Evolutionary conservation across 1,140 invertebrate species (phyloP), one percentile per base, ranked within the genome.

Genomic region (Brachionus rotundiformis): DNA sequence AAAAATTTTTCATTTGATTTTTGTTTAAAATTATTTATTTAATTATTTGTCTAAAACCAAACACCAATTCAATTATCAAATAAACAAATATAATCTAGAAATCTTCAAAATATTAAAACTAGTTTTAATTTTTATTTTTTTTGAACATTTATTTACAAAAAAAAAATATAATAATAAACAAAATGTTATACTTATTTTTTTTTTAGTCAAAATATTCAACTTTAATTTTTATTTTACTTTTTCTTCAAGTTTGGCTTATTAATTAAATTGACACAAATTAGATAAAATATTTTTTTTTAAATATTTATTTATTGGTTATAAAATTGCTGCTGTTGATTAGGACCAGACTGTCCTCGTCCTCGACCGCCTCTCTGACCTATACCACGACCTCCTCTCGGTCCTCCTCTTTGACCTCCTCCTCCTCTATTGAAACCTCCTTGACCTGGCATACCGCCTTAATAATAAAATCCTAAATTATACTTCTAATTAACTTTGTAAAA

Each of bases 291-390:
- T 54, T 54, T 7, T 19, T 7, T 19, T 7, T 63, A 27, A 23
- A 23, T 63, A 63, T 63, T 63, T 27, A 29, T 33, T 68, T 68
- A 68, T 68, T 68, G 63, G 16, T 68, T 68, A 68, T 33, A 68
- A 36, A 68, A 68, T 19, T 33, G 63, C 29, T 68, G 63, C n/a
- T 68, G 63, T 73, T 73, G 68, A 19, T 11, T 19, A 27, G 68
- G 36, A 73, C 68, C 68, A 41, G 16, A 23, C 0, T 44, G 36
- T 44, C 39, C 39, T 27, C 39, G 16, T 25, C 68, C 36, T 6
- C 68, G 36, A 44, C 68, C 68, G 23, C 68, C 68, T 73, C 68
- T 73, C 39, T 73, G 68, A 41, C 68, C 68, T 73, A 41, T 11
- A 31, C 39, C 39, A 25, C 39, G 33, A 73, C 68, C 68, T 44